These are phyloP conservation scores for Austrofundulus limnaeus DNA, from an alignment of 2,113 vertebrate species.

Conservation along the genomic window DNA sequence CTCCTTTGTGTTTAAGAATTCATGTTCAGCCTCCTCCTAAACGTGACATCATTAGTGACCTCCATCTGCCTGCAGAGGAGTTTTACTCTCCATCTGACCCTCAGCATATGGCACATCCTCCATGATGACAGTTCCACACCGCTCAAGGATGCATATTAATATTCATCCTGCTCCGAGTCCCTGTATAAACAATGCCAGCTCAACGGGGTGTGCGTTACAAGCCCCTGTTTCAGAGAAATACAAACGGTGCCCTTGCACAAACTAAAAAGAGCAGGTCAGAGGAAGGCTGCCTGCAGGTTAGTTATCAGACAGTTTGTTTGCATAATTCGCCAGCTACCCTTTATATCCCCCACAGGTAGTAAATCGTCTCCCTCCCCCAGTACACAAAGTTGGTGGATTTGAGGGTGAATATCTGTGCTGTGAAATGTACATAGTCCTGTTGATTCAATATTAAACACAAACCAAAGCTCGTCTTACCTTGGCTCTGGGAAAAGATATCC, in stretches of 20 bases:
- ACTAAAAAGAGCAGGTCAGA: conserved; percentile 61
- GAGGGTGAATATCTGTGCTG: background rate
- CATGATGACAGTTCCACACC: conserved; percentile 46
- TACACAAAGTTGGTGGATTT: conserved; percentile 1
- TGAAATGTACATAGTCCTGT: background rate
- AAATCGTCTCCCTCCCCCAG: background rate
- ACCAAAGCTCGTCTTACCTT: conserved; percentile 78
- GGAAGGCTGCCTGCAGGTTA: conserved; percentile 61
- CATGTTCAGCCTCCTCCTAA: conserved; percentile 14
- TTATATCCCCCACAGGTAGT: conserved; percentile 27
- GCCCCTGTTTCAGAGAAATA: conserved; percentile 63
- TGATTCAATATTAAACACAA: background rate
- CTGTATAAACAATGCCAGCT: conserved; percentile 64
- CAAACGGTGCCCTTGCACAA: conserved; percentile 69
- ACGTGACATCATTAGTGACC: conserved; percentile 53
- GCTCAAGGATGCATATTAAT: conserved; percentile 63
- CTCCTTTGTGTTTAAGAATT: conserved; percentile 13
- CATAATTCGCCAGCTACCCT: conserved; percentile 51
- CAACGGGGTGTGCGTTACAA: conserved; percentile 52
- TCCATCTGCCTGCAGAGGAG: conserved; percentile 50
- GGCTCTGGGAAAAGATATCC: conserved; percentile 82
- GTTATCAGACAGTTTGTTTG: conserved; percentile 48
- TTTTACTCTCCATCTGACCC: conserved; percentile 45
- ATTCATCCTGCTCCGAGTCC: conserved; percentile 58
- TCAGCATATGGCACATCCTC: conserved; percentile 38